Evolutionary conservation across 30 jellyfish, hydroid and myxozoan species (phyloP), one percentile per base, ranked within the genome.

Genomic region (Aurelia coerulea): DNA sequence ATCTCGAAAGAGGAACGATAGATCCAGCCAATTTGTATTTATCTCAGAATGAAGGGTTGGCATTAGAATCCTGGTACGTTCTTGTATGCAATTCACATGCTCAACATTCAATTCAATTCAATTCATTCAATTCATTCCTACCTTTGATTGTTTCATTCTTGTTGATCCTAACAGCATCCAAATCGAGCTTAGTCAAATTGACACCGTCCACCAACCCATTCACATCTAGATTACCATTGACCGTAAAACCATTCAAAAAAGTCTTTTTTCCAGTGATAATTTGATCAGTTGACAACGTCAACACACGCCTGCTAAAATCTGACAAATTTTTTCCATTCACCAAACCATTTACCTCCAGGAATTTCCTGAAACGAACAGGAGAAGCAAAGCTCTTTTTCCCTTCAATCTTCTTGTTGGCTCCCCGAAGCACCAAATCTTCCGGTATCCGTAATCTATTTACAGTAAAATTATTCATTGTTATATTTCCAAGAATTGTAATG

Each of bases 191-290:
- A 2, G 93, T 90, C 19, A 94, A 83, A 81, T 88, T 88, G 13
- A 86, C 94, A 11, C 94, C 92, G 76, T 94, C 98, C 18, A 94
- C 96, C 41, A 74, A 74, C 29, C 98, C 97, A 68, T 65, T 52
- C 4, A 94, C 97, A 42, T 58, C 51, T 12, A 89, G 65, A 65
- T 88, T 67, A 2, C 86, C 83, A 37, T 35, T 80, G 37, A 84
- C 96, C 5, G 39, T 78, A 62, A 88, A 84, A 10, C 97, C 98
- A 19, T 79, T 83, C 14, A 31, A 29, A 63, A 94, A 88, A 56
- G 86, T 73, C 59, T 81, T 80, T 33, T 42, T 54, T 0, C 94
- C 91, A 32, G 86, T 74, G 17, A 94, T 53, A 17, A 59, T 67
- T 50, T 84, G 95, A 32, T 90, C 84, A 4, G 83, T 78, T 13